phyloP scores from a whole-genome alignment of 2,888 invertebrate genomes.

The Agonopterix heracliana region DNA sequence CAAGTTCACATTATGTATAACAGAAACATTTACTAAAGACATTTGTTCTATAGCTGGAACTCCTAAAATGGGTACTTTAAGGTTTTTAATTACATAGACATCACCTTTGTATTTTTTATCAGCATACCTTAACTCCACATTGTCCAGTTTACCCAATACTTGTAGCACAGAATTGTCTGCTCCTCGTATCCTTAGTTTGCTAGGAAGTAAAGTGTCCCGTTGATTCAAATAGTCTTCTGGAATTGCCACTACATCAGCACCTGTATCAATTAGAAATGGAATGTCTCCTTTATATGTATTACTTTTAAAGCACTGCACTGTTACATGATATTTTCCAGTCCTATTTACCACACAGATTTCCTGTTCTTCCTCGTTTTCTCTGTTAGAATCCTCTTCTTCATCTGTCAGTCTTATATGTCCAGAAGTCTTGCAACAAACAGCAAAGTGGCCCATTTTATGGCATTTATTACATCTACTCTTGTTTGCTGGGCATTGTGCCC shows the following conservation, averaged over 20 bases:
- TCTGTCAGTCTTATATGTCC: neutral
- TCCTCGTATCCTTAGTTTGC: neutral
- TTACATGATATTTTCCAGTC: neutral
- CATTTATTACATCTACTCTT: neutral
- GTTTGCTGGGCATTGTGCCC: neutral
- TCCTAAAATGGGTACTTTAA: conserved; percentile 5
- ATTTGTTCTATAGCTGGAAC: neutral
- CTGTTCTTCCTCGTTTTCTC: neutral
- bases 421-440: neutral
- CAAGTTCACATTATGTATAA: no score
- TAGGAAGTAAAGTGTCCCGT: neutral
- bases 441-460: neutral
- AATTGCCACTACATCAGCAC: conserved; percentile 5
- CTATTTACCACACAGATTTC: neutral
- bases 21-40: no score
- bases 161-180: neutral
- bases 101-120: neutral
- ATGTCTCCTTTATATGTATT: neutral
- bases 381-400: neutral
- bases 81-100: conserved; percentile 3
- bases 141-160: neutral
- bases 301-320: neutral
- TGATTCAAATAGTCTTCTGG: neutral
- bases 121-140: neutral
- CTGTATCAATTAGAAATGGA: conserved; percentile 6